Percentiles rank a stretch among this genome's conserved stretches.
Evolutionary conservation across 1,140 invertebrate genomes (phyloP).

Genomic region (Cyclargus thomasi): DNA sequence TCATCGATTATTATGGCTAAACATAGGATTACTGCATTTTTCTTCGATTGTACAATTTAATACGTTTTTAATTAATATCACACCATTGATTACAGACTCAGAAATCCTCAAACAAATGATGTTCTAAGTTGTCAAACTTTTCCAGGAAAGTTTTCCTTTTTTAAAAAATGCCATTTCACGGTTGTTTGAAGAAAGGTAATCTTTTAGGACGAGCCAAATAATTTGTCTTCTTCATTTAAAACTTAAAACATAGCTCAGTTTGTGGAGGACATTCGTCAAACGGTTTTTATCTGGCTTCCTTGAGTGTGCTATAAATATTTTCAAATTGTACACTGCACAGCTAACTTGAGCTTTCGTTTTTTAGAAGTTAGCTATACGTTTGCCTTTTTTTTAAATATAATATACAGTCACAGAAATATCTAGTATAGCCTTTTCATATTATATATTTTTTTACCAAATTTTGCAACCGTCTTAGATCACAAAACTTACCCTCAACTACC

Average conservation of each 20-base stretch:
- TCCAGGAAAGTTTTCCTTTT: constrained; percentile 4
- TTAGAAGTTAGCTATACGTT: no score
- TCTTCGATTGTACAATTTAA: no score
- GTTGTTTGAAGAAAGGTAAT: constrained; percentile 6
- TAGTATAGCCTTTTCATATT: no score
- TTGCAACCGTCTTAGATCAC: no score
- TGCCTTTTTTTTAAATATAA: no score
- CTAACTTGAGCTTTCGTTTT: no score
- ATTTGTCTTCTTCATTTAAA: constrained; percentile 10
- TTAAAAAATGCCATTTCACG: constrained; percentile 13
- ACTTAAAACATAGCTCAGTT: neutral
- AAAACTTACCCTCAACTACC: neutral
- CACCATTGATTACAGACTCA: neutral
- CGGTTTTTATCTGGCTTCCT: neutral
- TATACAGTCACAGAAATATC: no score
- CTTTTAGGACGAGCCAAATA: constrained; percentile 3
- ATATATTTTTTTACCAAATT: no score
- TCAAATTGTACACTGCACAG: constrained; percentile 32
- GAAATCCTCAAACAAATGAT: neutral
- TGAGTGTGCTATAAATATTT: neutral
- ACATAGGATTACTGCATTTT: no score
- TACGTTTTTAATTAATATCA: no score
- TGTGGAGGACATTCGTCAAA: neutral
- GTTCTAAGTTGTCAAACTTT: constrained; percentile 10
- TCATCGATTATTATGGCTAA: no score